Evolutionary conservation across 2,113 vertebrate genomes (phyloP), one percentile per base, ranked within the genome.

Genomic region (Calcarius ornatus): DNA sequence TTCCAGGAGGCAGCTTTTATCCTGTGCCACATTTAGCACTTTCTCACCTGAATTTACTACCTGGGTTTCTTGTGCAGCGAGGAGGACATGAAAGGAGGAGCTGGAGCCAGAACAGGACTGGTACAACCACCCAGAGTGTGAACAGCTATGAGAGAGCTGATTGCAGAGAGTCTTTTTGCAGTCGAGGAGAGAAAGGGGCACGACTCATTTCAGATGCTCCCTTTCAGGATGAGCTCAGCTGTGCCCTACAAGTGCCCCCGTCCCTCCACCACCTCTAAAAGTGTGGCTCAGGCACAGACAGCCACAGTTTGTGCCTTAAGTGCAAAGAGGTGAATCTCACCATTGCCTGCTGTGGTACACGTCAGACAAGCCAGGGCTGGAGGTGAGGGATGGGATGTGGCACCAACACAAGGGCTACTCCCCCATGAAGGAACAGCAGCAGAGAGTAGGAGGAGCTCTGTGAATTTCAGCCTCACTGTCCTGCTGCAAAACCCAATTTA

Each of bases 251-350:
- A 68, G 35, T 75, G 56, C 11, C 37, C 37, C 75, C 15, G 16
- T 83, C 35, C 43, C 33, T 70, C 50, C 11, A 21, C 7, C 0
- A 0, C 21, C 40, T 68, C 16, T 38, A 48, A 72, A 80, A 84
- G 15, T 0, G 0, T 25, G 17, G 53, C 37, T 76, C 16, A 51
- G 56, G 56, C 28, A 56, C 51, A 47, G 70, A 57, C 4, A 6
- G 10, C 31, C 21, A 40, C 0, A 1, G 18, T 15, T 35, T 0
- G 1, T 43, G 40, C 20, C n/a, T 73, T 0, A 21, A 28, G 21
- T 53, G 48, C 57, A 40, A 80, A 2, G 8, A 85, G 57, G 42
- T 31, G 19, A 65, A 31, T 57, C 20, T 90, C 35, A 56, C 12
- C 7, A 1, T 25, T 86, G 45, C 7, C 50, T 20, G 15, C 22